Evolutionary conservation across 2,797 vertebrate genomes (phyloP), one percentile per base, ranked within the genome.

Genomic region (Gobio occitaniae): DNA sequence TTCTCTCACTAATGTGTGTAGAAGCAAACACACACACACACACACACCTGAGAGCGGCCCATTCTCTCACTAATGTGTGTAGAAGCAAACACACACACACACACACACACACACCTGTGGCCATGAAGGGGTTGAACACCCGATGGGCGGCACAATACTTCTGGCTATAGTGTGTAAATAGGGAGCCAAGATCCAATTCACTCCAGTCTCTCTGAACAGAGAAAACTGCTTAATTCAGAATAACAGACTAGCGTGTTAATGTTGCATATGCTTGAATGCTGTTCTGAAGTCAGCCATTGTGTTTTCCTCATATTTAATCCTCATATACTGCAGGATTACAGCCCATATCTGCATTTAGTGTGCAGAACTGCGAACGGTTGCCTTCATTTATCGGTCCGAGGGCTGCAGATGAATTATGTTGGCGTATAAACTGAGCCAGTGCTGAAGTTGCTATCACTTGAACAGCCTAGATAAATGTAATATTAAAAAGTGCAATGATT

Each of bases 401-500:
- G 38, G 32, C 82, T 44, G 41, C 29, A 71, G 41, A 11, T 63
- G 16, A 2, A 12, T 32, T 66, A 7, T 65, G 32, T 19, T 47
- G 68, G 36, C 15, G 44, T 44, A 71, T 52, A n/a, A 82, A 54
- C n/a, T 15, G 21, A 66, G 11, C 32, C 47, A 13, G 15, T 29
- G 48, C 63, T 56, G 72, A 41, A 36, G 48, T 54, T 8, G 6
- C 69, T 71, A 66, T 83, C 56, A 61, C 79, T 56, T 56, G 59
- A 74, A 56, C 32, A 65, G 83, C 41, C 70, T 66, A 61, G 83
- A 87, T 72, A 66, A 85, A 88, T 89, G 32, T 85, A 85, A 77
- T 87, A 88, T 86, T 87, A 84, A 87, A 71, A 70, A 87, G 80
- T 75, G 81, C 61, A 81, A 78, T 48, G 65, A 29, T 69, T 85